A percentile compares a stretch with the other conserved stretches of the same genome.
Evolutionary conservation across 2,888 invertebrate genomes (phyloP).

Genomic region (Sphecodes monilicornis): DNA sequence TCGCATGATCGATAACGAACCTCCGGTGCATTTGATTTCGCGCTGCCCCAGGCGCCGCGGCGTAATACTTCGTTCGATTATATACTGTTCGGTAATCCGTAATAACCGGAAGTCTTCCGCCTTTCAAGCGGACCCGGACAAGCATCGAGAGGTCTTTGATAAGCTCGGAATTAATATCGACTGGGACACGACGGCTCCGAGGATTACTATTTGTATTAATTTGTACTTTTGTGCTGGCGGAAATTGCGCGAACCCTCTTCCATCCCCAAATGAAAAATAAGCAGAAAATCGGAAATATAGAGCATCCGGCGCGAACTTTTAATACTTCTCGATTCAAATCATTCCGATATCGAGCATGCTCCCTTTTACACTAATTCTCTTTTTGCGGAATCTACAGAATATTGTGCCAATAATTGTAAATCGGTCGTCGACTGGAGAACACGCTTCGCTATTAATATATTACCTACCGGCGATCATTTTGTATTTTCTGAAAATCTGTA

Average conservation of each 20-base stretch:
- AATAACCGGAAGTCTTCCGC: constrained; percentile 7
- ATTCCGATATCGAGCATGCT: not conserved
- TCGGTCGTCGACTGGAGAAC: not conserved
- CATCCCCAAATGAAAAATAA: not conserved
- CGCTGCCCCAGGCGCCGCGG: not conserved
- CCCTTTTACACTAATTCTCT: not conserved
- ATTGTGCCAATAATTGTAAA: not conserved
- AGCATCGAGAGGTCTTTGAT: not conserved
- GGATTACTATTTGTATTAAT: constrained; percentile 11
- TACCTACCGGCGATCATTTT: no score
- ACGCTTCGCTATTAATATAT: no score
- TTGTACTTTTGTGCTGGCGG: not conserved
- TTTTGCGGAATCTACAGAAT: not conserved
- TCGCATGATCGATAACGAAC: constrained; percentile 15
- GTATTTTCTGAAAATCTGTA: no score
- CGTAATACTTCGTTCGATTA: constrained; percentile 18
- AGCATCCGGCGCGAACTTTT: not conserved
- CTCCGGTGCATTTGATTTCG: not conserved
- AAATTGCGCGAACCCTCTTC: not conserved
- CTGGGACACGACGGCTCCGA: not conserved
- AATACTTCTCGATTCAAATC: not conserved
- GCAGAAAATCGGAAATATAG: not conserved
- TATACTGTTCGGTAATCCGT: constrained; percentile 14
- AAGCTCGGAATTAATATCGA: constrained; percentile 32
- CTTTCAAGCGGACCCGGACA: not conserved